Evolutionary conservation across 2,888 invertebrate species (phyloP).

Genomic region (Drosophila infuscata): DNA sequence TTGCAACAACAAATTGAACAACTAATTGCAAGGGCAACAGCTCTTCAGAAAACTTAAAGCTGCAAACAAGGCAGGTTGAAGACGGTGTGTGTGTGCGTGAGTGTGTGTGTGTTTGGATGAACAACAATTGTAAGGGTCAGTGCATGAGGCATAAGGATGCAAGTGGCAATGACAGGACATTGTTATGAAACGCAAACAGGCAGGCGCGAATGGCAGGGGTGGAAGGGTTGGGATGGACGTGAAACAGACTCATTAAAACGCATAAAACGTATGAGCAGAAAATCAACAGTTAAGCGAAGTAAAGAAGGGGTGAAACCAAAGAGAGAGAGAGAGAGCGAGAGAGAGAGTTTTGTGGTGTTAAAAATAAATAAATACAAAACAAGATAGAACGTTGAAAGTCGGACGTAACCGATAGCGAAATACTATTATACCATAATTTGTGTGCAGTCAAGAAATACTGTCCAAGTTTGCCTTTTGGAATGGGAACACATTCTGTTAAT

Average conservation of each 20-base stretch:
- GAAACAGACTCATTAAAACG: conserved; percentile 72
- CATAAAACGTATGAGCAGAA: conserved; percentile 66
- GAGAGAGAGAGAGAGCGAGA: neutral
- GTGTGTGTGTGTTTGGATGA: conserved; percentile 22
- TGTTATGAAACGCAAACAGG: conserved; percentile 67
- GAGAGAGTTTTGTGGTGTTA: conserved; percentile 9
- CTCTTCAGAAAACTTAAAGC: conserved; percentile 68
- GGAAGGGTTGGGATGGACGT: neutral
- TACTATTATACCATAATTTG: no score
- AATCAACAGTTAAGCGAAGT: conserved; percentile 57
- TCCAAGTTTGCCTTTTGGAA: no score
- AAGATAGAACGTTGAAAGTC: no score
- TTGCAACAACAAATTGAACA: conserved; percentile 23
- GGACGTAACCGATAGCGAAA: no score
- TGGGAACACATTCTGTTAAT: no score
- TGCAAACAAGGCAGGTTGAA: conserved; percentile 13
- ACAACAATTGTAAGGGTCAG: conserved; percentile 59
- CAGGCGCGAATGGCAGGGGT: neutral
- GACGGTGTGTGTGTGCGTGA: conserved; percentile 6
- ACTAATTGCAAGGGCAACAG: conserved; percentile 79
- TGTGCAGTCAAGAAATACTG: no score
- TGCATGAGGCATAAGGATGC: conserved; percentile 25
- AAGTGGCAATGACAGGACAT: conserved; percentile 39
- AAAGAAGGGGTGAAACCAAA: neutral
- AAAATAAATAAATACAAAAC: neutral